A percentile compares a stretch with the other conserved stretches of the same genome.
Evolutionary conservation across 1,140 invertebrate species (phyloP).

Genomic region (Zaprionus nigranus): DNA sequence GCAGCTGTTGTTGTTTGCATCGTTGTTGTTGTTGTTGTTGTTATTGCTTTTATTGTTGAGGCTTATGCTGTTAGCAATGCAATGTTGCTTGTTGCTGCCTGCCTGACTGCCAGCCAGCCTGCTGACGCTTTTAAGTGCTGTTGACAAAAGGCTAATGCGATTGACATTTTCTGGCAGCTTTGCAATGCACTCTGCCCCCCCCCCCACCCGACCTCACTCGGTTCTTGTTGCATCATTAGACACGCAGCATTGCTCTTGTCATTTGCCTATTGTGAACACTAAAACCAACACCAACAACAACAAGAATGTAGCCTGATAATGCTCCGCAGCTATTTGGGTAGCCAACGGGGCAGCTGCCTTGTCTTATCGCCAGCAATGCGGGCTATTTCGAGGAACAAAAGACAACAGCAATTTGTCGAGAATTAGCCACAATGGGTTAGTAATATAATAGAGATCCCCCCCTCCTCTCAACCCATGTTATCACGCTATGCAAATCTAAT

Average conservation of each 20-base stretch:
- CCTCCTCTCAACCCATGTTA: background rate
- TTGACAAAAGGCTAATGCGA: constrained; percentile 57
- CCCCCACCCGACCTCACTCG: too few species aligned
- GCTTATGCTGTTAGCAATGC: constrained; percentile 29
- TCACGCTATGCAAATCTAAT: background rate
- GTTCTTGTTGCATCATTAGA: constrained; percentile 46
- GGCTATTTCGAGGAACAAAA: background rate
- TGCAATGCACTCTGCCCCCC: background rate
- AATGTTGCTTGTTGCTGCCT: constrained; percentile 20
- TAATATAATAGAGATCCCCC: background rate
- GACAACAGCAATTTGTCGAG: constrained; percentile 1
- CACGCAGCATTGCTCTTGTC: constrained; percentile 37
- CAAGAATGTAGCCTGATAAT: constrained; percentile 7
- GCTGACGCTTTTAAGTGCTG: constrained; percentile 26
- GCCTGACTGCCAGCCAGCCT: constrained; percentile 3
- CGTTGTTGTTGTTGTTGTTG: constrained; percentile 3
- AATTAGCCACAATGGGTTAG: constrained; percentile 9
- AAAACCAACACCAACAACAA: background rate
- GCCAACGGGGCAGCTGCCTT: constrained; percentile 1
- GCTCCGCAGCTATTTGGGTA: constrained; percentile 1
- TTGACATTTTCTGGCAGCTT: constrained; percentile 45
- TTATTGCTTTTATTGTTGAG: constrained; percentile 21
- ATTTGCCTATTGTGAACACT: constrained; percentile 17
- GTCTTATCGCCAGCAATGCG: constrained; percentile 12
- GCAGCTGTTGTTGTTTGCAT: constrained; percentile 1